phyloP scores from a whole-genome alignment of 2,888 invertebrate species.

The Drosophila tanythrix region DNA sequence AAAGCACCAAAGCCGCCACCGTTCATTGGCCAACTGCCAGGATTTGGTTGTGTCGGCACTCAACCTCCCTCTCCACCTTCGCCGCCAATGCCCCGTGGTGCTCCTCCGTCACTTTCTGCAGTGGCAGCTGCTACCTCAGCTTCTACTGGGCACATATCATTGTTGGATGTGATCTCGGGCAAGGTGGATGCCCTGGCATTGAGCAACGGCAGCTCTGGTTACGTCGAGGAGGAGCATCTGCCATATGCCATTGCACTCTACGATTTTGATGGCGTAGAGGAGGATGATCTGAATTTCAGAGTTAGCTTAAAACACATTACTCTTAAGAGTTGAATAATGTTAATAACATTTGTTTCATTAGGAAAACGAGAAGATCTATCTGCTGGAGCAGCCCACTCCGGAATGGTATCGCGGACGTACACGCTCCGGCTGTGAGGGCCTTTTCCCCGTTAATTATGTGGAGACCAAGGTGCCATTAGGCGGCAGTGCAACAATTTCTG shows the following conservation, averaged over 20 bases:
- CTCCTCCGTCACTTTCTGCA: slow-evolving; percentile 89
- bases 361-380: slow-evolving; percentile 90
- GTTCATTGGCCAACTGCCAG: slow-evolving; percentile 59
- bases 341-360: slow-evolving; percentile 80
- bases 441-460: slow-evolving; percentile 93
- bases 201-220: slow-evolving; percentile 59
- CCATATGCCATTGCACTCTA: slow-evolving; percentile 92
- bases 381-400: slow-evolving; percentile 89
- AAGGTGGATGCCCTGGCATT: slow-evolving; percentile 81
- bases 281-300: slow-evolving; percentile 92
- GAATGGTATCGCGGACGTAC: slow-evolving; percentile 93
- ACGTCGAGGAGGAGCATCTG: slow-evolving; percentile 81
- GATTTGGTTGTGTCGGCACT: slow-evolving; percentile 18
- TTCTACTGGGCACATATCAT: slow-evolving; percentile 78
- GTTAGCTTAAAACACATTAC: slow-evolving; percentile 86
- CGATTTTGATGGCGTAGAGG: slow-evolving; percentile 90
- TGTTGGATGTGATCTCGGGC: slow-evolving; percentile 83
- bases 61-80: slow-evolving; percentile 84
- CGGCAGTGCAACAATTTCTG: slow-evolving; percentile 58
- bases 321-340: not conserved
- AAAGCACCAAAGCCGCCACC: slow-evolving; percentile 82
- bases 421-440: slow-evolving; percentile 89
- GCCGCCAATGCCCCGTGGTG: slow-evolving; percentile 92
- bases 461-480: slow-evolving; percentile 90
- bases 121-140: slow-evolving; percentile 65